Base-by-base conservation (phyloP, 1,140 invertebrate species). In the Plodia interpunctella region DNA sequence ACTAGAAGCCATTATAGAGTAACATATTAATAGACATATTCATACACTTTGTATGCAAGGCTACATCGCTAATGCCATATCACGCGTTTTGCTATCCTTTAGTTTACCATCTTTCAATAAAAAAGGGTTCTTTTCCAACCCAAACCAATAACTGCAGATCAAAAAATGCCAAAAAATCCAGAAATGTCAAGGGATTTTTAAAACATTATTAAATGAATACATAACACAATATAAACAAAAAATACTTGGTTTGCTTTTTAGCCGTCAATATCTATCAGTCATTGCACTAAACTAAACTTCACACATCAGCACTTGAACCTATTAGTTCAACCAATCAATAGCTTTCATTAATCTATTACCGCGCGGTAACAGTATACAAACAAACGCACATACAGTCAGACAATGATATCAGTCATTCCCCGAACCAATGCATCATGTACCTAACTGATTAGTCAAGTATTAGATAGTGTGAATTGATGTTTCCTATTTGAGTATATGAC, bases 301-400 rank as follows among this genome's bases (percentile, higher is more conserved):
- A 15, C 8, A 2, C 15, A 44, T 32, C 30, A 9, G 2, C 15
- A 44, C 38, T 44, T 17, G 38, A 44, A 44, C 2, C 38, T 44
- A 15, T 44, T 44, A 44, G 38, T 4, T 35, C 13, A 15, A 44
- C 1, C 15, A n/a, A 17, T 44, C 38, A 44, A 15, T 15, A 10
- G 38, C 10, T 44, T 44, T 44, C 38, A 44, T 44, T 44, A 44
- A 44, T 15, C 38, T 44, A 44, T 44, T 44, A 44, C 38, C 38
- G 8, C 38, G 15, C 15, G 9, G 10, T 44, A 15, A 44, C 38
- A 15, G 38, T 44, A 44, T 44, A 32, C 30, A 44, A 15, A 44
- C 38, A 44, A 44, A 44, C 13, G 15, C 4, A 44, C 38, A 13
- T 35, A 13, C 13, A 35, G 8, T 11, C 11, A 8, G 38, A 44